These are phyloP conservation scores for Linepithema humile DNA, from an alignment of 1,140 invertebrate species.

Conservation along the genomic window DNA sequence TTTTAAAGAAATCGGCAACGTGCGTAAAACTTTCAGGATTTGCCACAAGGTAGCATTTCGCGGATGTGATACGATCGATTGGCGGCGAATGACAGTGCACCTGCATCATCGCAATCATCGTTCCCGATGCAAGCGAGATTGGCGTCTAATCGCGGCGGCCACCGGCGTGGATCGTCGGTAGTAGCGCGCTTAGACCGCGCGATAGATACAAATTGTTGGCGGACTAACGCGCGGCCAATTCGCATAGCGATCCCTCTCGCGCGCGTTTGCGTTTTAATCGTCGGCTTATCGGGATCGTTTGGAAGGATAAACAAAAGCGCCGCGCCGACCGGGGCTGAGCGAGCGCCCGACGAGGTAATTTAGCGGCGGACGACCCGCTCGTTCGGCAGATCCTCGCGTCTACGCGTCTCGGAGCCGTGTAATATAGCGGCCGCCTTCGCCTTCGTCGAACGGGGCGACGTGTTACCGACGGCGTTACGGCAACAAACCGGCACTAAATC, in stretches of 20 bases:
- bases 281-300: conserved; percentile 27
- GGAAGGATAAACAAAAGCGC: conserved; percentile 45
- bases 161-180: not conserved
- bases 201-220: conserved; percentile 13
- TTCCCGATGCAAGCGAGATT: conserved; percentile 9
- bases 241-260: not conserved
- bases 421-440: conserved; percentile 43
- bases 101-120: conserved; percentile 33
- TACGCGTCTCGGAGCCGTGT: conserved; percentile 31
- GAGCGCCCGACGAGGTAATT: conserved; percentile 48
- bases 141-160: conserved; percentile 43
- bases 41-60: not conserved
- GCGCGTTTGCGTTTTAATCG: conserved; percentile 34
- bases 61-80: conserved; percentile 7
- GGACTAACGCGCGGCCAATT: not conserved
- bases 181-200: not conserved
- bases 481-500: conserved; percentile 81
- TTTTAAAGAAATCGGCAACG: not conserved
- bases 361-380: conserved; percentile 25
- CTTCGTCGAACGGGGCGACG: conserved; percentile 36
- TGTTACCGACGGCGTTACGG: conserved; percentile 63
- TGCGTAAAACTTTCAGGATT: not conserved
- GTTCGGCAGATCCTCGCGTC: not conserved
- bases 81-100: conserved; percentile 19
- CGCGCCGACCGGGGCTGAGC: not conserved